A percentile compares a stretch with the other conserved stretches of the same genome.
Evolutionary conservation across 2,888 invertebrate species (phyloP).

Genomic region (Monoplex corrugatus): DNA sequence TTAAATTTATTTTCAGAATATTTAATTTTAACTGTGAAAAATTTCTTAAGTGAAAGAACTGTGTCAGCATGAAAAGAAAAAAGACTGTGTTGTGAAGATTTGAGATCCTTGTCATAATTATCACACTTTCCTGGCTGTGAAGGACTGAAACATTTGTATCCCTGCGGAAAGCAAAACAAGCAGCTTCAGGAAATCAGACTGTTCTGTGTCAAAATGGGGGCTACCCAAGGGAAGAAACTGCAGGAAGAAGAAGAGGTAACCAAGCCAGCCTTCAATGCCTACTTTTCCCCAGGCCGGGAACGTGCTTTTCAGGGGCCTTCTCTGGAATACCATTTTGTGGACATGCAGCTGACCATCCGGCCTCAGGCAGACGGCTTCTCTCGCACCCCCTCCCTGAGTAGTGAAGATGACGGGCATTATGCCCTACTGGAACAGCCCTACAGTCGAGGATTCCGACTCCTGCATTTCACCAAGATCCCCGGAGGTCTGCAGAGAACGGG

Average conservation of each 20-base stretch:
- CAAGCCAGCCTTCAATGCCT: constrained; percentile 24
- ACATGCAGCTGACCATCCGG: neutral
- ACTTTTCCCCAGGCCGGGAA: constrained; percentile 1
- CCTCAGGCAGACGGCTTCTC: constrained; percentile 20
- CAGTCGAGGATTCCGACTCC: neutral
- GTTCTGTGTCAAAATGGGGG: too few relatives aligned
- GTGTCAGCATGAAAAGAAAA: too few relatives aligned
- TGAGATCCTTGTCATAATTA: too few relatives aligned
- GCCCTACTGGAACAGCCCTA: constrained; percentile 26
- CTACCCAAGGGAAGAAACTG: neutral
- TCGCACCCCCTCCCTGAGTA: constrained; percentile 19
- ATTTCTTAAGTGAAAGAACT: too few relatives aligned
- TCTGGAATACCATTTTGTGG: constrained; percentile 24
- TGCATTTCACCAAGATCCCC: constrained; percentile 31
- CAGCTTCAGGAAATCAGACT: too few relatives aligned
- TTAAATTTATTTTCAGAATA: too few relatives aligned
- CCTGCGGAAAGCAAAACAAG: too few relatives aligned
- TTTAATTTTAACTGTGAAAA: too few relatives aligned
- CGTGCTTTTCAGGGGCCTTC: constrained; percentile 6
- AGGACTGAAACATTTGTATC: too few relatives aligned
- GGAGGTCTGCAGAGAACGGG: constrained; percentile 11
- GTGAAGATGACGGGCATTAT: constrained; percentile 32
- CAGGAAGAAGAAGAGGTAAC: neutral
- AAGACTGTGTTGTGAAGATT: too few relatives aligned
- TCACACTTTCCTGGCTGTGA: too few relatives aligned